These are phyloP conservation scores for Vanessa atalanta DNA, from an alignment of 1,140 invertebrate species.

Conservation along the genomic window DNA sequence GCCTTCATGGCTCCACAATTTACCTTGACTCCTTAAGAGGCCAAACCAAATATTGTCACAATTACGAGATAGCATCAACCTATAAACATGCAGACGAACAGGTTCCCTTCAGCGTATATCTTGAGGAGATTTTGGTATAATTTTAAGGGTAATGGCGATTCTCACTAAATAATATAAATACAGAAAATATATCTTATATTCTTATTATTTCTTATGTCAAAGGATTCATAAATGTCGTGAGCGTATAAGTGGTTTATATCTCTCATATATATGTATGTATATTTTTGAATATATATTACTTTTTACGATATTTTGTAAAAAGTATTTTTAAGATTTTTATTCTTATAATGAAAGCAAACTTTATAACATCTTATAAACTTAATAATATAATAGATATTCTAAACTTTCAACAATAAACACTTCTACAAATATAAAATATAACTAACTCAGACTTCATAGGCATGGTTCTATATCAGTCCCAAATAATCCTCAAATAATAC, in stretches of 20 bases:
- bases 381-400: too few species aligned
- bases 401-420: too few species aligned
- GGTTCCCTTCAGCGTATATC: constrained; percentile 66
- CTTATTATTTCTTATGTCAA: background rate
- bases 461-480: constrained; percentile 24
- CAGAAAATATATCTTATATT: background rate
- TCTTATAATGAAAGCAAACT: background rate
- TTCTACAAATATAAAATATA: background rate
- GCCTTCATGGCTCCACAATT: constrained; percentile 57
- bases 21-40: constrained; percentile 67
- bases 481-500: constrained; percentile 44
- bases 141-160: constrained; percentile 32
- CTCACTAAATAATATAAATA: constrained; percentile 1
- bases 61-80: constrained; percentile 75
- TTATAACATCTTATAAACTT: background rate
- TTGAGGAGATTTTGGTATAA: constrained; percentile 38
- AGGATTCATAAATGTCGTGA: too few species aligned
- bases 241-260: background rate
- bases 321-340: background rate
- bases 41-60: constrained; percentile 76
- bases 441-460: constrained; percentile 16
- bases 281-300: background rate
- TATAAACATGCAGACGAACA: constrained; percentile 66
- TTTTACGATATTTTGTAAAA: background rate
- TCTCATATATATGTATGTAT: background rate